Base-by-base conservation (phyloP, 64 coral and sea anemone genomes). In the Dendronephthya gigantea region DNA sequence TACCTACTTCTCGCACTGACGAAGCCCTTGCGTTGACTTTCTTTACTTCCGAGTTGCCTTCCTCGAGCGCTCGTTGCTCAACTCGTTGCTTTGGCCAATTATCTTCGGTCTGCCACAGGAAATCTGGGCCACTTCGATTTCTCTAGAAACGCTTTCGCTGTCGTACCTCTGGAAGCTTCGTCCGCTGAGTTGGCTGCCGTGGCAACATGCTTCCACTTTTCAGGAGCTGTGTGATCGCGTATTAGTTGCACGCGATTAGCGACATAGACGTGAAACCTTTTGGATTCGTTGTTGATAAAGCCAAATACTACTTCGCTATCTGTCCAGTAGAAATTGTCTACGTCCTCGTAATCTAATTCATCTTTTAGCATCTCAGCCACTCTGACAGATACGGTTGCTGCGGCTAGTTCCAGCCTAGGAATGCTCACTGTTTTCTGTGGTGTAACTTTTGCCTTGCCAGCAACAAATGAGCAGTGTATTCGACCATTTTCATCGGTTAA, bases 301-400 rank as follows among this genome's bases (percentile, higher is more conserved):
- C 66, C 30, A 70, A 70, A 25, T 9, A 70, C 66, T 8, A 70
- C 66, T 32, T 70, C 66, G 0, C 66, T 70, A 32, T 70, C 66
- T 22, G 66, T 70, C 66, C 66, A 70, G 23, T 70, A 70, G 23
- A 70, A 70, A 25, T 70, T 25, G 7, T 70, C 9, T 9, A 70
- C 19, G 27, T 70, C 66, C 27, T 70, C 66, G 23, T 70, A 70
- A 9, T 70, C 66, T 70, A 70, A 70, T 70, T 70, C 66, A 31
- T 10, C 66, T 31, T 70, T 70, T 30, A 90, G 84, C 38, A 90
- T 68, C 17, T 25, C 49, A 38, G 39, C 65, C 47, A 90, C 58
- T 49, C 74, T 90, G 17, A 90, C 89, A 12, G 84, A 85, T 32
- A 86, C 38, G 48, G 82, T 70, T n/a, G 89, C 89, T 41, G 89